Evolutionary conservation across 2,113 vertebrate genomes (phyloP).

Genomic region (Thymallus thymallus): DNA sequence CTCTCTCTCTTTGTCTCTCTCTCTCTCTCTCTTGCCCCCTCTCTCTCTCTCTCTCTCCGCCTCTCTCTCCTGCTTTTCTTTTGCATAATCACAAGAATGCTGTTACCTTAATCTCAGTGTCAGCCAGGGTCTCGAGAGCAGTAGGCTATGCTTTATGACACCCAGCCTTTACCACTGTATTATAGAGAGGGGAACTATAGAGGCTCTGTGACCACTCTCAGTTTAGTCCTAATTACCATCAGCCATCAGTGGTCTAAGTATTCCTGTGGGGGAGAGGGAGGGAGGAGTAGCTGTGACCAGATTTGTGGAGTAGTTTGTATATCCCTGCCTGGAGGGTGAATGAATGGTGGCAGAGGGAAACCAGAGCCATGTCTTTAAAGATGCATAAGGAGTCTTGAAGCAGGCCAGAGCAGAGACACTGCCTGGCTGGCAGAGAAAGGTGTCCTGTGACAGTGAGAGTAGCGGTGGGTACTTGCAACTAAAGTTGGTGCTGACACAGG

Average conservation of each 20-base stretch:
- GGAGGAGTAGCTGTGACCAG: conserved; percentile 40
- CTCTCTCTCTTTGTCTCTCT: no score
- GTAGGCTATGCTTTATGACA: conserved; percentile 3
- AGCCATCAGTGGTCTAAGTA: background rate
- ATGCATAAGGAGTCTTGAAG: conserved; percentile 68
- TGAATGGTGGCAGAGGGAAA: conserved; percentile 52
- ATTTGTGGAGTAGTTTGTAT: conserved; percentile 41
- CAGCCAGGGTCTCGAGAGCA: background rate
- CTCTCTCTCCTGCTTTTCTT: conserved; percentile 2
- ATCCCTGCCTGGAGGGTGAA: conserved; percentile 43
- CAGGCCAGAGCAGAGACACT: conserved; percentile 19
- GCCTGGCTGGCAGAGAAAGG: conserved; percentile 52
- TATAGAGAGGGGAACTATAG: background rate
- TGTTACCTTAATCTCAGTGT: conserved; percentile 1
- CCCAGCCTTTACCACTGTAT: background rate
- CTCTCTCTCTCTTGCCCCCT: background rate
- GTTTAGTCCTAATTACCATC: background rate
- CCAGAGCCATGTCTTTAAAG: conserved; percentile 71
- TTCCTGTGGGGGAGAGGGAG: background rate
- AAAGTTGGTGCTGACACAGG: conserved; percentile 6
- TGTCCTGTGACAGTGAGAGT: conserved; percentile 48
- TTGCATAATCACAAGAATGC: conserved; percentile 4
- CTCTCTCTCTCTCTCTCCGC: background rate
- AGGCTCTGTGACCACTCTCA: background rate
- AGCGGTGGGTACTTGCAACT: background rate